A percentile compares a stretch with the other conserved stretches of the same genome.
phyloP scores from a whole-genome alignment of 2,113 vertebrate species.

The Nibea albiflora region DNA sequence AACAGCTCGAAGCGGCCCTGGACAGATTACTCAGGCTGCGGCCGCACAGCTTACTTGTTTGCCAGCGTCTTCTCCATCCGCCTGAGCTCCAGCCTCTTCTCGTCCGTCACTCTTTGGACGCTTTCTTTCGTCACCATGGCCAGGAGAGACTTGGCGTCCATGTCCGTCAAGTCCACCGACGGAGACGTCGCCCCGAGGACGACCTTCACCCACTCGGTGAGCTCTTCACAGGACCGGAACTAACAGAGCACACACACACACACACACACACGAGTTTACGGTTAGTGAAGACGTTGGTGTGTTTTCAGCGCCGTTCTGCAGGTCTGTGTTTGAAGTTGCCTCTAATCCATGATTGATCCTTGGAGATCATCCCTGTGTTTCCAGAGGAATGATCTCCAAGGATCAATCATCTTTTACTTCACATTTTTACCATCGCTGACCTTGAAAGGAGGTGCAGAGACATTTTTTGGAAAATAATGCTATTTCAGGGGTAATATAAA shows the following conservation, averaged over 20 bases:
- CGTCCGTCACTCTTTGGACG: not conserved
- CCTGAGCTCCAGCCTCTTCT: slow-evolving; percentile 34
- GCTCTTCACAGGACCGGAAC: slow-evolving; percentile 56
- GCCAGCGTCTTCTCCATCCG: slow-evolving; percentile 15
- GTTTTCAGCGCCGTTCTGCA: not conserved
- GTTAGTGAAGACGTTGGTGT: not conserved
- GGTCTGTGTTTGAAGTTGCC: slow-evolving; percentile 7
- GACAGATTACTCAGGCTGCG: too few species aligned
- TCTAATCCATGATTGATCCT: not conserved
- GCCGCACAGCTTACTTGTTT: slow-evolving; percentile 34
- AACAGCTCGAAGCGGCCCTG: too few species aligned
- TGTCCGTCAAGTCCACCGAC: not conserved
- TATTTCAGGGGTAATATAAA: slow-evolving; percentile 33
- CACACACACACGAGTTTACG: not conserved
- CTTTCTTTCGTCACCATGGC: slow-evolving; percentile 41
- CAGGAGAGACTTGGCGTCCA: slow-evolving; percentile 55
- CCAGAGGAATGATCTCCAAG: slow-evolving; percentile 9
- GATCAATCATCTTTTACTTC: slow-evolving; percentile 35
- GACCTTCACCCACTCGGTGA: slow-evolving; percentile 22
- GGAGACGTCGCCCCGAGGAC: slow-evolving; percentile 27
- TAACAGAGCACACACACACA: slow-evolving; percentile 19
- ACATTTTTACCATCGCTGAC: not conserved
- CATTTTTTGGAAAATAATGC: slow-evolving; percentile 11
- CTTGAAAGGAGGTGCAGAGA: not conserved
- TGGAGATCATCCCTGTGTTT: too few species aligned